Conservation (phyloP, 1,140 invertebrate species). For the Cardiocondyla obscurior region DNA sequence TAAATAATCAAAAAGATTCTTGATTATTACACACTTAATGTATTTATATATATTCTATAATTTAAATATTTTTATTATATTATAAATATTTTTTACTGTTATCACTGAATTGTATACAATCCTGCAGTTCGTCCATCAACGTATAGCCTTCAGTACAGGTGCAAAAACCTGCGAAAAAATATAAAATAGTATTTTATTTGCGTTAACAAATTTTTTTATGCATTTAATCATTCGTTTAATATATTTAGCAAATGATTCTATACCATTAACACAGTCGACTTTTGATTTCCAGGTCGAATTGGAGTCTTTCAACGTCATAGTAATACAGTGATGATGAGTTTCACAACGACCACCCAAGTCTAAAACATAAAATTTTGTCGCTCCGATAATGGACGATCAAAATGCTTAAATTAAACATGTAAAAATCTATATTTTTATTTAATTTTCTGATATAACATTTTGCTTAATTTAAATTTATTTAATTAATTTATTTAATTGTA, state of each 20-base stretch:
- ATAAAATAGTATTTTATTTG: conserved; percentile 22
- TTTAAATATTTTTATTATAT: neutral
- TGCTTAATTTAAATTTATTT: neutral
- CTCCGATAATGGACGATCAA: neutral
- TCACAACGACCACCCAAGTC: conserved; percentile 71
- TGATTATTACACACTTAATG: neutral
- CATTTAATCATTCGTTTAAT: too few relatives aligned
- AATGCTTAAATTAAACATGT: conserved; percentile 1
- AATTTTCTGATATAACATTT: neutral
- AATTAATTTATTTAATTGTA: too few relatives aligned
- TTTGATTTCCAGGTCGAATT: conserved; percentile 69
- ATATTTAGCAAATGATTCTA: neutral
- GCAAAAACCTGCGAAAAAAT: conserved; percentile 68
- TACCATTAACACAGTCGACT: conserved; percentile 77
- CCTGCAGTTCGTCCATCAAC: conserved; percentile 66
- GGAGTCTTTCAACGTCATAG: conserved; percentile 70
- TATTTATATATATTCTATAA: neutral
- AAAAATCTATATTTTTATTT: neutral
- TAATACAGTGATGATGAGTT: conserved; percentile 74
- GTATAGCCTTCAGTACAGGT: conserved; percentile 75
- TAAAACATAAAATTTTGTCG: conserved; percentile 49
- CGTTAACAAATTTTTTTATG: too few relatives aligned
- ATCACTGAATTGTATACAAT: conserved; percentile 77
- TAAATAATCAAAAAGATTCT: neutral
- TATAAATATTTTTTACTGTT: conserved; percentile 67